Conservation (phyloP, 64 coral and sea anemone genomes). For the Porites australiensis region DNA sequence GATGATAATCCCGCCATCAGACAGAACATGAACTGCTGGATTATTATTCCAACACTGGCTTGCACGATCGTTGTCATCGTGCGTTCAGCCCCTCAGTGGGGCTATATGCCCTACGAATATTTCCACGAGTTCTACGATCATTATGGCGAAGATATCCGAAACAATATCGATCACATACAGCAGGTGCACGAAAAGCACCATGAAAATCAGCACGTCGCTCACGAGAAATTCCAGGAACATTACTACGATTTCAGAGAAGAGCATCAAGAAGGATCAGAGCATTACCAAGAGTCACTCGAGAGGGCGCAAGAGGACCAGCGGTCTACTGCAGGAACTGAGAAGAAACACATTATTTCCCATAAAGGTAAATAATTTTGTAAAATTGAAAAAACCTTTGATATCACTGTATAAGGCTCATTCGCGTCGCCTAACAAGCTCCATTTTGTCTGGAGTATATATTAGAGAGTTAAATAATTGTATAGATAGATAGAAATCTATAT, state of each 20-base stretch:
- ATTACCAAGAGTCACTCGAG: slow-evolving; percentile 20
- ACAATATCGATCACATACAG: slow-evolving; percentile 9
- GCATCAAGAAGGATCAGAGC: slow-evolving; percentile 21
- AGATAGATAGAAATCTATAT: no score
- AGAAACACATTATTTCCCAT: neutral
- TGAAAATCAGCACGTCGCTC: slow-evolving; percentile 33
- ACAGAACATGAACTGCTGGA: neutral
- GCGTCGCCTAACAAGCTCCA: no score
- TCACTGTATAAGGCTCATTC: no score
- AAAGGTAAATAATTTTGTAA: neutral
- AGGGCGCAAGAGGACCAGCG: slow-evolving; percentile 7
- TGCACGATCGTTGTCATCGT: neutral
- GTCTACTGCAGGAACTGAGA: neutral
- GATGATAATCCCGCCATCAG: neutral
- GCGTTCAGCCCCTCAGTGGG: slow-evolving; percentile 6
- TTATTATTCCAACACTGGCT: neutral
- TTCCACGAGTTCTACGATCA: slow-evolving; percentile 45
- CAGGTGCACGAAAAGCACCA: slow-evolving; percentile 31
- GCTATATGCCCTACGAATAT: slow-evolving; percentile 17
- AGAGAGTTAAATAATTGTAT: no score
- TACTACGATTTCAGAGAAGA: slow-evolving; percentile 16
- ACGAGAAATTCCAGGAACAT: slow-evolving; percentile 35
- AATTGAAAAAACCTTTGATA: neutral
- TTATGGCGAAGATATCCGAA: slow-evolving; percentile 18
- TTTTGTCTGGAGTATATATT: no score